phyloP scores from a whole-genome alignment of 2,888 invertebrate genomes.

The Chromoteleia sp. region DNA sequence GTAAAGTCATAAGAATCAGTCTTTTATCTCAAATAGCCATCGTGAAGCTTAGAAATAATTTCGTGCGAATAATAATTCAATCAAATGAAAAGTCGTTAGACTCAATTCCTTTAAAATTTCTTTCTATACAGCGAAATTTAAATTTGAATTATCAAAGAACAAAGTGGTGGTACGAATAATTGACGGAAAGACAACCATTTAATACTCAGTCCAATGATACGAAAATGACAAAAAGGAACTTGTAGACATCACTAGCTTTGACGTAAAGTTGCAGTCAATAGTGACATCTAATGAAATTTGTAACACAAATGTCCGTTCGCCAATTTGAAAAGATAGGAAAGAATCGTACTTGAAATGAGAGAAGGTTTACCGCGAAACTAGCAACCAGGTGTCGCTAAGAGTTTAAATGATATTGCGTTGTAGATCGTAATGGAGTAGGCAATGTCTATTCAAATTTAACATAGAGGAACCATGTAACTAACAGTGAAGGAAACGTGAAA shows the following conservation, averaged over 20 bases:
- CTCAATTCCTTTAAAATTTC: conserved; percentile 24
- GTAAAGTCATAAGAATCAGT: conserved; percentile 45
- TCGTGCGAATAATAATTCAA: conserved; percentile 9
- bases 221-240: not conserved
- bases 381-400: not conserved
- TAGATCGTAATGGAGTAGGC: no score
- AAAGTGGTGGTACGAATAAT: not conserved
- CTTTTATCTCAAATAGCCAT: conserved; percentile 44
- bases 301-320: not conserved
- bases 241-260: not conserved
- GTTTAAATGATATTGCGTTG: no score
- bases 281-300: not conserved
- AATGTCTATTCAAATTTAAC: no score
- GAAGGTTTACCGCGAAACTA: conserved; percentile 11
- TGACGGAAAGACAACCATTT: not conserved
- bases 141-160: no score
- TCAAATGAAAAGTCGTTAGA: not conserved
- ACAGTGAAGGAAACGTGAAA: not conserved
- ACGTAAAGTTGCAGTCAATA: not conserved
- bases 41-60: conserved; percentile 15
- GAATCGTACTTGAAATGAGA: not conserved
- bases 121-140: not conserved
- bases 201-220: conserved; percentile 5
- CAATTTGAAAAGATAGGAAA: no score
- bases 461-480: no score